Conservation (phyloP, 2,113 vertebrate genomes). For the Monarcha castaneiventris region DNA sequence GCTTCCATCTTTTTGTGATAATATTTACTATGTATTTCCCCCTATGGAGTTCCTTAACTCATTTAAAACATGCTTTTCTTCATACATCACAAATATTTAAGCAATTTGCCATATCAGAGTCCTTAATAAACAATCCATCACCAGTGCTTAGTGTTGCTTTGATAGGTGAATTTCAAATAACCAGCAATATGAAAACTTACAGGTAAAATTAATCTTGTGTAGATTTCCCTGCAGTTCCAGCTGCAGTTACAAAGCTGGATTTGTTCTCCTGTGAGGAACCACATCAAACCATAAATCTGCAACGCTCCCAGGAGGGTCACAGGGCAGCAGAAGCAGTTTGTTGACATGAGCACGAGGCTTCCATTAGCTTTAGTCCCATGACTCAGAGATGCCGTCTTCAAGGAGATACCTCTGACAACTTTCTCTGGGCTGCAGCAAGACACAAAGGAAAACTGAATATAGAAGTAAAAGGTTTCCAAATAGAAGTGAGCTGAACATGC, state of each 20-base stretch:
- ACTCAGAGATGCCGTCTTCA: not conserved
- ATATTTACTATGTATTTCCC: not conserved
- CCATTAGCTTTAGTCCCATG: not conserved
- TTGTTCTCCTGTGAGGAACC: not conserved
- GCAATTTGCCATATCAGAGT: not conserved
- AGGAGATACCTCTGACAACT: not conserved
- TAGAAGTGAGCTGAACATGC: not conserved
- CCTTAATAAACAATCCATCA: not conserved
- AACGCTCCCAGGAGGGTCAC: not conserved
- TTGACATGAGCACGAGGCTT: not conserved
- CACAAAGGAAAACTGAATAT: not conserved
- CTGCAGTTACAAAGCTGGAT: not conserved
- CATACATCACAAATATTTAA: not conserved
- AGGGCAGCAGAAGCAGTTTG: not conserved
- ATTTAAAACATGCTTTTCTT: not conserved
- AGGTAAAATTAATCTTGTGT: not conserved
- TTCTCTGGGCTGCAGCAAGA: not conserved
- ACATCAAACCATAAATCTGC: not conserved
- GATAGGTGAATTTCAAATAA: not conserved
- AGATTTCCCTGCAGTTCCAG: not conserved
- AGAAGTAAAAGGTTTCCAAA: not conserved
- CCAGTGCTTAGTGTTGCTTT: not conserved
- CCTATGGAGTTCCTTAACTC: not conserved
- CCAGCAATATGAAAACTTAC: not conserved
- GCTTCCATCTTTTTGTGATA: not conserved